Base-by-base conservation (phyloP, 1,140 invertebrate species). In the Heliconius hermathena region DNA sequence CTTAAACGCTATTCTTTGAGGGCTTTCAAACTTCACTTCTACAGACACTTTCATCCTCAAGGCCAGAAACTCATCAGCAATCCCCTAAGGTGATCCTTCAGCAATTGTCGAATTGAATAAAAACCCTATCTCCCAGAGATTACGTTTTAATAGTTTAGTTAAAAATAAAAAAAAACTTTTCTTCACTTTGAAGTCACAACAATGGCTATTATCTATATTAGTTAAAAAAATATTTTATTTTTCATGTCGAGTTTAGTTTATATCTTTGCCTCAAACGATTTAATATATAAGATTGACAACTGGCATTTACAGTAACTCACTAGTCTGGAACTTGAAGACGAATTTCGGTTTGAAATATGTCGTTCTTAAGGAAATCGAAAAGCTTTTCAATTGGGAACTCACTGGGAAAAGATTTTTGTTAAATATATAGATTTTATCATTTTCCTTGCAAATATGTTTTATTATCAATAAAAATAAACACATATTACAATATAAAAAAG, bases 341-440 rank as follows among this genome's bases (percentile, higher is more conserved):
- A 16, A 66, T 66, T 66, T 26, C 60, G 13, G 20, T 29, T 26
- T 26, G 22, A 66, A 66, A 66, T 66, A 66, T 66, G 9, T 66
- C 60, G 60, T n/a, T 66, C 60, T 66, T 66, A 66, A 13, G 54
- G 54, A 60, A 60, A 60, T 60, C 54, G 54, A 66, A 66, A 66
- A 66, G 22, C 60, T 60, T 66, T 66, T 66, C 22, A 66, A 66
- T 66, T 66, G 60, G 29, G 26, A 66, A 29, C 60, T 66, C 26
- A 29, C 22, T 29, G 29, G 26, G 22, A 22, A 60, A 60, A n/a
- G 20, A 22, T 60, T 22, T 66, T 66, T 66, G 60, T 26, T 11
- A 66, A 66, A 60, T 60, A 60, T 22, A 26, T 60, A 3, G 9
- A 60, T 60, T 13, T 60, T 11, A 60, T 60, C 18, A 52, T 20